phyloP scores from a whole-genome alignment of 2,113 vertebrate genomes.

The Tricholaema leucomelas region DNA sequence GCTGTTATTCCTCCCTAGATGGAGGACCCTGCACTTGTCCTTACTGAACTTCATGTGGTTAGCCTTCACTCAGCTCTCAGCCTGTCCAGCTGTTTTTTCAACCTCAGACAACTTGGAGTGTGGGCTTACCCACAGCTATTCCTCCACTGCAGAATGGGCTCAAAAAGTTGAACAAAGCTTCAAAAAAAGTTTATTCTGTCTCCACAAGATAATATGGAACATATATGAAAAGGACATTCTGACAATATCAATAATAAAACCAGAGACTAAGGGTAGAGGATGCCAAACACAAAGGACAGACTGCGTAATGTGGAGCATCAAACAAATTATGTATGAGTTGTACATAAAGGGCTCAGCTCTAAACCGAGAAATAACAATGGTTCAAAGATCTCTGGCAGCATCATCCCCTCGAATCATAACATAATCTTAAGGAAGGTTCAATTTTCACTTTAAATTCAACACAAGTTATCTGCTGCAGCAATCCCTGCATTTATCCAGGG shows the following conservation, averaged over 20 bases:
- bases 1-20: too few relatives aligned
- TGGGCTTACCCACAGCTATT: neutral
- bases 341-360: neutral
- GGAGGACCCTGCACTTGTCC: too few relatives aligned
- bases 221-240: neutral
- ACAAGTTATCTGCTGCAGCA: neutral
- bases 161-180: neutral
- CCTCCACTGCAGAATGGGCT: neutral
- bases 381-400: neutral
- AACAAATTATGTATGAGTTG: rapidly evolving
- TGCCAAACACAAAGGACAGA: neutral
- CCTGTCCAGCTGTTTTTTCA: too few relatives aligned
- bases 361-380: neutral
- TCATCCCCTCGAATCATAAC: neutral
- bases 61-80: too few relatives aligned
- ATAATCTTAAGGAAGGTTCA: neutral
- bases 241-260: neutral
- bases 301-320: neutral
- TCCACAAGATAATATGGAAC: neutral
- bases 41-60: too few relatives aligned
- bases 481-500: neutral
- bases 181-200: neutral
- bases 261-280: neutral
- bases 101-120: neutral
- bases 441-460: constrained; percentile 20